phyloP scores from a whole-genome alignment of 2,113 vertebrate species.

The Hypocryptadius cinnamomeus region DNA sequence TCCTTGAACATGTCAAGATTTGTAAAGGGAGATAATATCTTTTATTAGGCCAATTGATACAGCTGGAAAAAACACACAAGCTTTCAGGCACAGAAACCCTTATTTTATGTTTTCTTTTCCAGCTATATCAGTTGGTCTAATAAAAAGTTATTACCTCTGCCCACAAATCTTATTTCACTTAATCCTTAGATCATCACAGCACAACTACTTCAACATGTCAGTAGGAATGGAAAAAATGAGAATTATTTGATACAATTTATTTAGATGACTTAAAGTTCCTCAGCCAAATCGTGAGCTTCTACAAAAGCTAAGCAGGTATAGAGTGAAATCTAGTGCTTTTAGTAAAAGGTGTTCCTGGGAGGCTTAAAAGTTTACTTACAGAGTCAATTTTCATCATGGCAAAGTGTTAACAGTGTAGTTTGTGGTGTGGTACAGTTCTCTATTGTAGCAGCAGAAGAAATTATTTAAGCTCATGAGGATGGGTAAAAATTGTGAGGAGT shows the following conservation, averaged over 20 bases:
- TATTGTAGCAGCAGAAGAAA: not conserved
- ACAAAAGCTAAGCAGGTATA: not conserved
- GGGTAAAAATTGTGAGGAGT: not conserved
- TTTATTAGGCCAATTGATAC: constrained; percentile 23
- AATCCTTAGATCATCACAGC: not conserved
- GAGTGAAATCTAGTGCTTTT: not conserved
- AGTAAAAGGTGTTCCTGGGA: not conserved
- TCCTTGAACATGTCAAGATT: constrained; percentile 35
- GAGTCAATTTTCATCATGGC: not conserved
- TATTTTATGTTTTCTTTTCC: constrained; percentile 24
- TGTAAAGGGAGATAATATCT: constrained; percentile 42
- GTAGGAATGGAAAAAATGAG: not conserved
- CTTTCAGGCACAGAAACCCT: constrained; percentile 13
- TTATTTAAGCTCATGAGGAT: not conserved
- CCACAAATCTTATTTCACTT: constrained; percentile 12
- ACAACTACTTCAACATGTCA: not conserved
- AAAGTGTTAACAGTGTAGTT: not conserved
- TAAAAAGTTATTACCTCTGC: constrained; percentile 31
- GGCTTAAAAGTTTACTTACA: not conserved
- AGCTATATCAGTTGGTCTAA: constrained; percentile 13
- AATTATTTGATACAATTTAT: not conserved
- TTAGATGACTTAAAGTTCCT: not conserved
- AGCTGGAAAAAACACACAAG: constrained; percentile 39
- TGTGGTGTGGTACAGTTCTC: not conserved
- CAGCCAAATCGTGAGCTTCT: not conserved